Evolutionary conservation across 2,113 vertebrate genomes (phyloP).

Genomic region (Machaerirhynchus nigripectus): DNA sequence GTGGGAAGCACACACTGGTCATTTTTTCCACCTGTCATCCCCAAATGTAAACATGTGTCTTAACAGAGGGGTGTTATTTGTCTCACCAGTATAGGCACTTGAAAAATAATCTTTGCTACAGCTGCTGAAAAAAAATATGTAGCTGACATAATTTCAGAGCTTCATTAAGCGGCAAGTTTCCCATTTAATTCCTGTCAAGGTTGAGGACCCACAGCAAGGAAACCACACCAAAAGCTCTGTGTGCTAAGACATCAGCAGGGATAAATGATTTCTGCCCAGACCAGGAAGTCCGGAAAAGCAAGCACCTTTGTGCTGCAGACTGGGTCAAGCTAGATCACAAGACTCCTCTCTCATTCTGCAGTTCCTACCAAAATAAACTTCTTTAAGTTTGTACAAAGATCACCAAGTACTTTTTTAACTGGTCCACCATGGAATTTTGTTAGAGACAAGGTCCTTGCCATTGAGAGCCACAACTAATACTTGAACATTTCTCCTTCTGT

Average conservation of each 20-base stretch:
- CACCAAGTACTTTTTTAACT: not conserved
- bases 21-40: not conserved
- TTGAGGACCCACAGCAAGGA: not conserved
- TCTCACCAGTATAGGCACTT: not conserved
- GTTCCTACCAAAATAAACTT: not conserved
- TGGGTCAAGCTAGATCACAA: not conserved
- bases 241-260: not conserved
- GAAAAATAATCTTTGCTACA: not conserved
- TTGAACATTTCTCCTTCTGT: not conserved
- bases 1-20: not conserved
- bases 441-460: not conserved
- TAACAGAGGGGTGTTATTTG: not conserved
- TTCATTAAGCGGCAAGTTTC: not conserved
- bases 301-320: not conserved
- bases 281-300: not conserved
- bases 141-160: not conserved
- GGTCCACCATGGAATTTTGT: not conserved
- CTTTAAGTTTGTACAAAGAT: not conserved
- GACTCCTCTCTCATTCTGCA: not conserved
- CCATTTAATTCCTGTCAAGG: not conserved
- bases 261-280: not conserved
- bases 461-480: not conserved
- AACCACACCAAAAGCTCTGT: not conserved
- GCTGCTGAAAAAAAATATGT: not conserved
- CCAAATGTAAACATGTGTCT: not conserved